Evolutionary conservation across 2,797 vertebrate genomes (phyloP), one percentile per base, ranked within the genome.

Genomic region (Trichosurus vulpecula): DNA sequence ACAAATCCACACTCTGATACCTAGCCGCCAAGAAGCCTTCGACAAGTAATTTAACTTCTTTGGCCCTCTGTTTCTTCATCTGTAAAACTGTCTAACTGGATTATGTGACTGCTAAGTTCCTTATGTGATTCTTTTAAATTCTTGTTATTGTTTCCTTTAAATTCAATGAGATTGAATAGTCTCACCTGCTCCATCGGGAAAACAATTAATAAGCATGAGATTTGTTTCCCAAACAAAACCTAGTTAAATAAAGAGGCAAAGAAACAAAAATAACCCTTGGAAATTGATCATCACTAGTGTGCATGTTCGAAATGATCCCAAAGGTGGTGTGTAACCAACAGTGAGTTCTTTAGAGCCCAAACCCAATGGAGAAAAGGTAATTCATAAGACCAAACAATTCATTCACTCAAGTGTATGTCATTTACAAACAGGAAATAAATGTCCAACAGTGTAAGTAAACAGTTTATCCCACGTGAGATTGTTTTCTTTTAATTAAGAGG

Each of bases 401-500:
- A 22, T 90, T 55, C 41, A 54, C 56, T 0, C 30, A 31, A 35
- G 13, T 54, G 2, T 0, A 47, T 3, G 93, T 55, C n/a, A 53
- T 87, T 91, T 91, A 31, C 92, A 91, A 87, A 91, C 22, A 55
- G 54, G 94, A 57, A 57, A 31, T 51, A 66, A 29, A 54, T 31
- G 74, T 54, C 55, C 6, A 41, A 31, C 52, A 16, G 93, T 41
- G 1, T n/a, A 74, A 53, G 92, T 31, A 30, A 94, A 92, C 90
- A 35, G 41, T 56, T 35, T 90, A 12, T 58, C 93, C 92, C 90
- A 94, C 16, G 0, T 27, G 56, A 52, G 10, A 57, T 91, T 96
- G 93, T 95, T 96, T 97, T 95, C 94, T 96, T 95, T 97, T 93
- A 92, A 94, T 94, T 92, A 94, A 90, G 92, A n/a, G 54, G 25